Base-by-base conservation (phyloP, 2,113 vertebrate species). In the Saimiri boliviensis region DNA sequence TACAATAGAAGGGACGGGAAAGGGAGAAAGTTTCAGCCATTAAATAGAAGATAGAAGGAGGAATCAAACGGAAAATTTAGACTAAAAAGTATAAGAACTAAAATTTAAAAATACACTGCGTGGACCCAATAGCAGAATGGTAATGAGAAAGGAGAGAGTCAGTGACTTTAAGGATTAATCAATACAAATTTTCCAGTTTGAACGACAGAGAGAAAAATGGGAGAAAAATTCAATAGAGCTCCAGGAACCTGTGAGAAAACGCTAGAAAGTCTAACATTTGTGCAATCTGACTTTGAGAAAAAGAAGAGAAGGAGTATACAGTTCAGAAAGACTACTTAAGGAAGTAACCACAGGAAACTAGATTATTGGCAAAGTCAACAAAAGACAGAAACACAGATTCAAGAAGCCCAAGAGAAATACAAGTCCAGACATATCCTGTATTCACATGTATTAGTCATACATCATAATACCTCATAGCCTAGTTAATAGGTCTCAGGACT, bases 81-180 rank as follows among this genome's bases (percentile, higher is more conserved):
- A 79, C 37, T 91, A 21, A 83, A 87, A 56, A 74, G 32, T 60
- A 12, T 9, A 81, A 6, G 77, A 58, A 71, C 8, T 71, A 56
- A 45, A 56, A 68, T 74, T 37, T 86, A 16, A 73, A 92, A 83
- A 81, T 32, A 37, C 25, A 68, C n/a, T 63, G 47, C 88, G 49
- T 63, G 20, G 54, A 49, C 23, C 63, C 25, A 74, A 6, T 71
- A 80, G 32, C 37, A 73, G 85, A 86, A 82, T 85, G 20, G 17
- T 90, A 10, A 92, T 56, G 32, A 91, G 79, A 82, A 94, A 52
- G 49, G 40, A 93, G 71, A 49, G 17, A 42, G 20, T 60, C 19
- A 54, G n/a, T 82, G 40, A 96, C 81, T 23, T 92, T 94, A 56
- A 95, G 81, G 27, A 81, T 80, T 81, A 66, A 68, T 84, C 49